Conservation (phyloP, 2,797 vertebrate genomes). For the Onychomys arenicola region DNA sequence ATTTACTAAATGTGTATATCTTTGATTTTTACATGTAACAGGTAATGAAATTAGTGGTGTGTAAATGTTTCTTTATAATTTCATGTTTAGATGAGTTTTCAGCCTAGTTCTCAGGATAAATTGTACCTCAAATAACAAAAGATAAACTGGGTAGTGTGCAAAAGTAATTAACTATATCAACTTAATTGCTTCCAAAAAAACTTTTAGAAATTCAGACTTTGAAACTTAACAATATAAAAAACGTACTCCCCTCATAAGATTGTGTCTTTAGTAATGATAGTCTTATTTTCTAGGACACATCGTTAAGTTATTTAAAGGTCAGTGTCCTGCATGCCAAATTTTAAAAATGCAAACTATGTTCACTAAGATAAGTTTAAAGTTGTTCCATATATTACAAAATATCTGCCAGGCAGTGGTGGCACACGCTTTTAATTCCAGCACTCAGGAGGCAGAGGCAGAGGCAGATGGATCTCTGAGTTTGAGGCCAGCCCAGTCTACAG, state of each 20-base stretch:
- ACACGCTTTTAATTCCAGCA: background rate
- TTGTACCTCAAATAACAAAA: background rate
- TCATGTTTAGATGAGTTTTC: slow-evolving; percentile 27
- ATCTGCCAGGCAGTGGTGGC: background rate
- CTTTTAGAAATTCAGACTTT: slow-evolving; percentile 9
- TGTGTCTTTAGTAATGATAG: background rate
- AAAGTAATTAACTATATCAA: slow-evolving; percentile 35
- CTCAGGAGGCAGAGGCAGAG: background rate
- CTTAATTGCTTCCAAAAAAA: background rate
- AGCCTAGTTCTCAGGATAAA: slow-evolving; percentile 10
- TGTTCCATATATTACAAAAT: background rate
- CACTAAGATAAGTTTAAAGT: slow-evolving; percentile 41
- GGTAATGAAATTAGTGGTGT: slow-evolving; percentile 43
- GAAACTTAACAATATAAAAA: background rate
- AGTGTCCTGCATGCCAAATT: background rate
- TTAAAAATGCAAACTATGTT: slow-evolving; percentile 4
- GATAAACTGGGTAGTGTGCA: slow-evolving; percentile 6
- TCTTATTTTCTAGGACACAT: slow-evolving; percentile 9
- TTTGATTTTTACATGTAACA: slow-evolving; percentile 40
- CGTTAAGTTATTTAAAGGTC: slow-evolving; percentile 29
- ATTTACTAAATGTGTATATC: slow-evolving; percentile 11
- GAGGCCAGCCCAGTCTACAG: background rate
- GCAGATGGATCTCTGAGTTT: background rate
- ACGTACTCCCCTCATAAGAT: background rate
- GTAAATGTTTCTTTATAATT: slow-evolving; percentile 2